A percentile compares a stretch with the other conserved stretches of the same genome.
Conservation (phyloP, 2,797 vertebrate genomes). For the Myotis findleyi region DNA sequence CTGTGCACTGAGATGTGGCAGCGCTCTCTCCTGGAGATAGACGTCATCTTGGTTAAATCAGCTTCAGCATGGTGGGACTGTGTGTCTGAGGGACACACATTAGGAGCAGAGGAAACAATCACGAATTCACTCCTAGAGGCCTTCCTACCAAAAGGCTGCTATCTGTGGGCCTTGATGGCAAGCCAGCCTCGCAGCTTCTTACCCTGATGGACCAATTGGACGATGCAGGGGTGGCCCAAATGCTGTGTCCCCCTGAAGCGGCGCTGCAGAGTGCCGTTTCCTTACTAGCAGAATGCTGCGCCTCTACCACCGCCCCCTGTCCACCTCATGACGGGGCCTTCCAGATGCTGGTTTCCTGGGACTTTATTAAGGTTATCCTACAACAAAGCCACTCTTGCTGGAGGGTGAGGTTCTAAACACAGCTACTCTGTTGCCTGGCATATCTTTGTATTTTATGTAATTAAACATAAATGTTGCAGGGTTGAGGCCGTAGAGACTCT, state of each 20-base stretch:
- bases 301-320: accelerated
- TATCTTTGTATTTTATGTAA: neutral
- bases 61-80: neutral
- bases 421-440: neutral
- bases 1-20: neutral
- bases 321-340: neutral
- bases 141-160: neutral
- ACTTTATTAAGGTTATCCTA: neutral
- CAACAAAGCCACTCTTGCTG: no score
- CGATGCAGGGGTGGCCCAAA: no score
- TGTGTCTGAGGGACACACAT: neutral
- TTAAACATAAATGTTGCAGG: neutral
- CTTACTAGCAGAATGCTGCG: neutral
- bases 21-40: neutral
- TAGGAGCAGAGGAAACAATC: neutral
- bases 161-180: neutral
- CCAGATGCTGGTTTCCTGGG: neutral
- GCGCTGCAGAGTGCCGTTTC: neutral
- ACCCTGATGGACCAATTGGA: neutral
- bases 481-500: neutral
- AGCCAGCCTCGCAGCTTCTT: neutral
- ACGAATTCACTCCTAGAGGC: no score
- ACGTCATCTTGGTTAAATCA: neutral
- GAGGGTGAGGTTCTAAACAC: neutral
- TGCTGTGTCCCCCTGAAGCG: no score